These are phyloP conservation scores for Yoshiicerus persimilis DNA, from an alignment of 1,140 invertebrate genomes.

Conservation along the genomic window DNA sequence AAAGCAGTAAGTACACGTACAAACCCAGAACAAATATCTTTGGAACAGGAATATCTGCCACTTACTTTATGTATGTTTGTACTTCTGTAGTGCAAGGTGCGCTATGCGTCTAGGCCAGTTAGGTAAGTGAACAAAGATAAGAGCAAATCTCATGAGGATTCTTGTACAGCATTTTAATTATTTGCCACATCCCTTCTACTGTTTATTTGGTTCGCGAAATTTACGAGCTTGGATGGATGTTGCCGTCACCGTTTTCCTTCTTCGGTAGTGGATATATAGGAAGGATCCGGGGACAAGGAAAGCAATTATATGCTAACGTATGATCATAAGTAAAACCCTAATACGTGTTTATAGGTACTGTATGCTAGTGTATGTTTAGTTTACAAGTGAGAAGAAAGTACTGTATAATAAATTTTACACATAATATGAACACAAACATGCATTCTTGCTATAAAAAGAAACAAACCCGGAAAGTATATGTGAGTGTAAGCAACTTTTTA, in stretches of 20 bases:
- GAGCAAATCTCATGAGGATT: not conserved
- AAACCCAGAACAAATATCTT: not conserved
- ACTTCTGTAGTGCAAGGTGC: not conserved
- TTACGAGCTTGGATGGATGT: slow-evolving; percentile 24
- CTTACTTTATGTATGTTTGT: not conserved
- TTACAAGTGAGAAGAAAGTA: no score
- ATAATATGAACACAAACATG: no score
- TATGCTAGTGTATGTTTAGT: no score
- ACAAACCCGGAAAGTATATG: no score
- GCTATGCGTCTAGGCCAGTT: not conserved
- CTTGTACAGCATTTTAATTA: slow-evolving; percentile 31
- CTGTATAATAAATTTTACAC: no score
- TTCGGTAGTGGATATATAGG: not conserved
- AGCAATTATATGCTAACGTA: not conserved
- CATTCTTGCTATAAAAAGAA: no score
- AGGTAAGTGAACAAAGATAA: not conserved
- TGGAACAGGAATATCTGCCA: not conserved
- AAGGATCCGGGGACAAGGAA: not conserved
- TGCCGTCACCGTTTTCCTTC: slow-evolving; percentile 3
- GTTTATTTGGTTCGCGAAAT: slow-evolving; percentile 35
- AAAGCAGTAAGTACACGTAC: not conserved
- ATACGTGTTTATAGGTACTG: not conserved
- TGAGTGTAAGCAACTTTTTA: no score
- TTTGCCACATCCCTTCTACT: slow-evolving; percentile 36
- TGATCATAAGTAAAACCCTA: not conserved